Evolutionary conservation across 2,888 invertebrate genomes (phyloP), one percentile per base, ranked within the genome.

Genomic region (Cheilosia pagana): DNA sequence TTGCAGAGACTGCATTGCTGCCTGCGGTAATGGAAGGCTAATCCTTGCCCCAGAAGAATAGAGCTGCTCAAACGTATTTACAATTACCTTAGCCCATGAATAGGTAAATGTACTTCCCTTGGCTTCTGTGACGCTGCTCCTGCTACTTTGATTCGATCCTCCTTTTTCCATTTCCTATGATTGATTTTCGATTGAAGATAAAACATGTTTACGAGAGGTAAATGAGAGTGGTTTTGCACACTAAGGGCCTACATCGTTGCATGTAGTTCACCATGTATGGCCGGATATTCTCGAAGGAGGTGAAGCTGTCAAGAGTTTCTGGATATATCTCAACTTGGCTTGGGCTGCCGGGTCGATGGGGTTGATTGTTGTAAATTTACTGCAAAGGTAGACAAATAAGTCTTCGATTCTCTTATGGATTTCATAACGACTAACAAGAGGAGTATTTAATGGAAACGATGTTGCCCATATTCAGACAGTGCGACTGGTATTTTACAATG

Each of bases 171-270:
- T 72, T 82, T 77, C 55, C 48, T 68, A 39, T 72, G 77, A 77
- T 77, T 77, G 82, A 77, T 68, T 82, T 82, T 82, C 55, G 77
- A 77, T 82, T 68, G 68, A 74, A 77, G 77, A 82, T 77, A 82
- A 77, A 77, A 82, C 78, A 74, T 74, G 72, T 63, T 63, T 52
- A 55, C 45, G 16, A 57, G 55, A 68, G 55, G 55, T 63, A 81
- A 81, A 75, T 75, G 75, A 81, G 70, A 75, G 72, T 68, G 77
- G 55, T 72, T 72, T 77, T 72, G 62, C 62, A 68, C 82, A 82
- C 53, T 72, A 35, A 72, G 67, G 62, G 63, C 55, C 31, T 25
- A 67, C 72, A 68, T 77, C 71, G 1, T 41, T 25, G 41, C 8
- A 43, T 45, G 10, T 28, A 43, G 23, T 16, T 25, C 7, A 45